These are phyloP conservation scores for Lepus townsendii DNA, from an alignment of 2,797 vertebrate species.

Conservation along the genomic window DNA sequence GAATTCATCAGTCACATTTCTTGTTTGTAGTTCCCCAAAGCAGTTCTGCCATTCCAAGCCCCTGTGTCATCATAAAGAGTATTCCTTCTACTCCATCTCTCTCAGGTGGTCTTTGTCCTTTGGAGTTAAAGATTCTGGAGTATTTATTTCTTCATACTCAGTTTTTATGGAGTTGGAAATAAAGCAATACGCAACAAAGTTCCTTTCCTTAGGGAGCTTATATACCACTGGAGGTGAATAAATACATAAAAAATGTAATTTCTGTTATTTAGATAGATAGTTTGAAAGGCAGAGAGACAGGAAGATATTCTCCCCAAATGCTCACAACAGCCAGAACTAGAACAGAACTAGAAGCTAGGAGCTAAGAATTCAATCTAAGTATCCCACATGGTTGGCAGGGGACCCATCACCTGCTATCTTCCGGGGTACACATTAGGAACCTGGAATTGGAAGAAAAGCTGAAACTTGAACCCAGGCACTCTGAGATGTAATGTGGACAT, in stretches of 20 bases:
- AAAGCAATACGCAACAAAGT: neutral
- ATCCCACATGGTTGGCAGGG: no score
- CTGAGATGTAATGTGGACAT: no score
- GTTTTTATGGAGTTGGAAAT: constrained; percentile 8
- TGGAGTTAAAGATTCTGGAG: neutral
- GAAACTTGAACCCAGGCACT: no score
- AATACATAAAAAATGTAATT: neutral
- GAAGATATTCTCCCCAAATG: no score
- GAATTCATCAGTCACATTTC: neutral
- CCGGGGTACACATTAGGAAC: no score
- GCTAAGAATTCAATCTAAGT: no score
- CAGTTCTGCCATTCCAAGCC: neutral
- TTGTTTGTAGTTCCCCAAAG: neutral
- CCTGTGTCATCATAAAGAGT: neutral
- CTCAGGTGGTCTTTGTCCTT: neutral
- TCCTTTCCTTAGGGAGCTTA: neutral
- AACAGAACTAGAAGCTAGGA: no score
- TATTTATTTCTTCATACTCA: neutral
- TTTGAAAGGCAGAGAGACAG: no score
- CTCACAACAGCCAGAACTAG: no score
- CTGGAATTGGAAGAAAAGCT: no score
- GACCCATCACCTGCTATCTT: no score
- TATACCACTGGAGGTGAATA: neutral
- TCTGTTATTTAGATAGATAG: no score
- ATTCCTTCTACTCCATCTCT: neutral